Evolutionary conservation across 2,797 vertebrate species (phyloP), one percentile per base, ranked within the genome.

Genomic region (Argyrosomus regius): DNA sequence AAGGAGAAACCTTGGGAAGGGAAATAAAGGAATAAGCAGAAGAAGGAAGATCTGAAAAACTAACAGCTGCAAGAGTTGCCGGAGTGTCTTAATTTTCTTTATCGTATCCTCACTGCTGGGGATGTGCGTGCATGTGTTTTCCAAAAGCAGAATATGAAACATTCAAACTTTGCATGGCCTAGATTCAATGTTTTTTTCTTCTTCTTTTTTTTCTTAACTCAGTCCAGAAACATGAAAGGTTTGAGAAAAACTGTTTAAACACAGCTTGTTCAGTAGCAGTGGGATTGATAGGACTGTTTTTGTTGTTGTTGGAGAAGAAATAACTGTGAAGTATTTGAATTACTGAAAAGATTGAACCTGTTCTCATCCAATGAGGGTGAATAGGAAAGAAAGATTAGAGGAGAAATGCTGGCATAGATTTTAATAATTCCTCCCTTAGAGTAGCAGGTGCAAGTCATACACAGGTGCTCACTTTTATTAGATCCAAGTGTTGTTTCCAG

Each of bases 391-490:
- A 72, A 84, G 81, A 88, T 90, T 84, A 89, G 73, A 87, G 66
- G 76, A 86, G 74, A 85, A 75, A 61, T 75, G 72, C 82, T 75
- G 80, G 73, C 84, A 81, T 78, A 81, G 68, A 89, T 89, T 91
- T 88, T 43, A 83, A 87, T 89, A 84, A 90, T 86, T 88, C 77
- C 82, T 73, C 78, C 77, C 77, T 78, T 46, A 61, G 70, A 89
- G 77, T 72, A 90, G 86, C 89, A 91, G 90, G 91, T 93, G 91
- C 88, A 86, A 88, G 73, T 88, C 83, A 84, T 75, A 86, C 71
- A 89, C 87, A 94, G 89, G 89, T 92, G 91, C 80, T 87, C 80
- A 43, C 60, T 90, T 90, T 89, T 88, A 92, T 91, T 82, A 88
- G 82, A 86, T 84, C 87, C 80, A 80, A 75, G 80, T 39, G 67